Evolutionary conservation across 2,113 vertebrate genomes (phyloP).

Genomic region (Rhodinocichla rosea): DNA sequence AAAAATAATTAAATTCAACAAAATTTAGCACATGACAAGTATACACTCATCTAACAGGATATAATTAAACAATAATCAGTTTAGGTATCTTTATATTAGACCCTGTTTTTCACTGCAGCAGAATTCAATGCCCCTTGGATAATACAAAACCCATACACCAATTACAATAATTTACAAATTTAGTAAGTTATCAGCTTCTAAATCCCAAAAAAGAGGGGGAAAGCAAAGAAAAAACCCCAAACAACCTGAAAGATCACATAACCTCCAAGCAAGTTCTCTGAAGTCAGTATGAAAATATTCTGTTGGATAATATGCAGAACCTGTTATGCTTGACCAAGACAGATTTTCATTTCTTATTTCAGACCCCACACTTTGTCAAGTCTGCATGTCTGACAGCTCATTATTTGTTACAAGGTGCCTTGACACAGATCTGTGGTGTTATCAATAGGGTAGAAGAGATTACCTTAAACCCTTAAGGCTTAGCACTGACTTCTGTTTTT

Average conservation of each 20-base stretch:
- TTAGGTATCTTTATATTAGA: background rate
- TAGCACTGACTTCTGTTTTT: background rate
- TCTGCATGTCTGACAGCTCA: background rate
- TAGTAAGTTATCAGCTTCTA: background rate
- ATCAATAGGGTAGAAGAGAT: background rate
- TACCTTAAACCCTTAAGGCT: background rate
- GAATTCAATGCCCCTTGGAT: background rate
- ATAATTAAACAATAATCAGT: background rate
- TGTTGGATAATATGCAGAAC: background rate
- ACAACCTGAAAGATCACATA: background rate
- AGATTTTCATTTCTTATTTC: background rate
- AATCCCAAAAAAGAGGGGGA: background rate
- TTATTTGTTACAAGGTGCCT: background rate
- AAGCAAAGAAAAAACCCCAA: background rate
- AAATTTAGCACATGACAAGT: background rate
- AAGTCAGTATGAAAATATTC: background rate
- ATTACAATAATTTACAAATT: background rate
- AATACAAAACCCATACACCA: background rate
- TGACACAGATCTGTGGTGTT: background rate
- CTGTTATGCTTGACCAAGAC: background rate
- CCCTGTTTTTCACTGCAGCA: background rate
- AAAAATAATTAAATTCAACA: background rate
- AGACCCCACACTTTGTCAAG: background rate
- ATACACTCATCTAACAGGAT: background rate
- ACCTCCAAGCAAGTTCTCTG: background rate